phyloP scores from a whole-genome alignment of 53 echinoderm and acorn worm species.

The Henricia sp. region DNA sequence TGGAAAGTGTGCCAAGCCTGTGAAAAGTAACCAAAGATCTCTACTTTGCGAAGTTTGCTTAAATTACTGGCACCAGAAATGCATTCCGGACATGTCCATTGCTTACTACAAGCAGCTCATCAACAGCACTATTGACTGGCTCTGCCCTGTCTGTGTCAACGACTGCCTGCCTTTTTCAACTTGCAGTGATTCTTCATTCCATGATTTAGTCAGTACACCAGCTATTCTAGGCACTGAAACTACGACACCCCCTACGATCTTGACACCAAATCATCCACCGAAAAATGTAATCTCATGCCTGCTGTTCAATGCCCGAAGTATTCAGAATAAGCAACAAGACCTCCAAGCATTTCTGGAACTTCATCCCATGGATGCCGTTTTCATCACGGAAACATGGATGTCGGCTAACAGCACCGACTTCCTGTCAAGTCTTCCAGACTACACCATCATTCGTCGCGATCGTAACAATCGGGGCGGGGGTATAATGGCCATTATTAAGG shows the following conservation, averaged over 20 bases:
- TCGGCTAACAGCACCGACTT: constrained; percentile 8
- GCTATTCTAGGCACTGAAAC: neutral
- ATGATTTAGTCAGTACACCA: neutral
- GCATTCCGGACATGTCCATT: neutral
- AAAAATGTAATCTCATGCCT: constrained; percentile 1
- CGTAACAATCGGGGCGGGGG: constrained; percentile 9
- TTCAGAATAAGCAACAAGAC: constrained; percentile 18
- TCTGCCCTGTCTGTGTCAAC: neutral
- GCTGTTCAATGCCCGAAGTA: constrained; percentile 13
- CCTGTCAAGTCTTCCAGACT: constrained; percentile 2
- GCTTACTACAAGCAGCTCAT: neutral
- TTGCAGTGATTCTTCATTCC: constrained; percentile 11
- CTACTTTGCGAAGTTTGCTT: no score
- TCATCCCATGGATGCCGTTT: constrained; percentile 13
- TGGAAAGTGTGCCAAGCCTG: neutral
- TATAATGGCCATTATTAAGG: constrained; percentile 25
- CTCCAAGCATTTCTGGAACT: constrained; percentile 27
- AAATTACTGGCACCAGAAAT: neutral
- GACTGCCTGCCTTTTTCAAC: neutral
- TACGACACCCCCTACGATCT: no score
- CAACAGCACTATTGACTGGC: neutral
- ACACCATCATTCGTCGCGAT: constrained; percentile 32
- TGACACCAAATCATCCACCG: no score
- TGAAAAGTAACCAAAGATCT: constrained; percentile 11
- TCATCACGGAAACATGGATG: constrained; percentile 35